Base-by-base conservation (phyloP, 2,888 invertebrate species). In the Cheilosia scutellata region DNA sequence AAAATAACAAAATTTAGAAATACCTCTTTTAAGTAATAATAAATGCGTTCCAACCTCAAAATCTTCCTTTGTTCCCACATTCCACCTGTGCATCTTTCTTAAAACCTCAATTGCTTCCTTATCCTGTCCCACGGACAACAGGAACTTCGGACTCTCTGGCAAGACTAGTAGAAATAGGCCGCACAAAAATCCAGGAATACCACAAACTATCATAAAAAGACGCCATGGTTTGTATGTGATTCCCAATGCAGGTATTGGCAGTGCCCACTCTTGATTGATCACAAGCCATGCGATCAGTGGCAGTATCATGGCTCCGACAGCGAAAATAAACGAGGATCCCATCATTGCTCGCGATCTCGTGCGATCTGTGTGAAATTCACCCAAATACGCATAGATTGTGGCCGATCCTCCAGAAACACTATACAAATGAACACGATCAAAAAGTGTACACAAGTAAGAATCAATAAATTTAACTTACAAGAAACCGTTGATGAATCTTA, bases 401-500 rank as follows among this genome's bases (percentile, higher is more conserved):
- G 93, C 93, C 4, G 93, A 93, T 13, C 93, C 91, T 16, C 93
- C 94, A 16, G 91, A 91, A 63, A 91, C 89, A 80, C 91, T 92
- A 63, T n/a, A 84, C 2, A 11, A 27, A 20, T 13, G 11, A 16
- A 65, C 29, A 60, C 11, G 13, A 33, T 27, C 31, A 13, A 9
- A 25, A 29, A 31, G 44, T 13, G n/a, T 47, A 7, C 16, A 47
- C 44, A 13, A 6, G 5, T 44, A 16, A 16, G 58, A 5, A n/a
- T 6, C 16, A 42, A 74, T 6, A 9, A 9, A 20, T n/a, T 27
- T 1, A 16, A 90, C 92, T 93, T 92, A 94, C 94, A 93, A 93
- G 87, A 93, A 93, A 79, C 94, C 94, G 89, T 93, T 94, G 13
- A 94, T 88, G 88, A 93, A 94, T 88, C 94, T 89, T 20, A 94